phyloP scores from a whole-genome alignment of 2,797 vertebrate genomes.

The Oryzias dopingdopingensis region DNA sequence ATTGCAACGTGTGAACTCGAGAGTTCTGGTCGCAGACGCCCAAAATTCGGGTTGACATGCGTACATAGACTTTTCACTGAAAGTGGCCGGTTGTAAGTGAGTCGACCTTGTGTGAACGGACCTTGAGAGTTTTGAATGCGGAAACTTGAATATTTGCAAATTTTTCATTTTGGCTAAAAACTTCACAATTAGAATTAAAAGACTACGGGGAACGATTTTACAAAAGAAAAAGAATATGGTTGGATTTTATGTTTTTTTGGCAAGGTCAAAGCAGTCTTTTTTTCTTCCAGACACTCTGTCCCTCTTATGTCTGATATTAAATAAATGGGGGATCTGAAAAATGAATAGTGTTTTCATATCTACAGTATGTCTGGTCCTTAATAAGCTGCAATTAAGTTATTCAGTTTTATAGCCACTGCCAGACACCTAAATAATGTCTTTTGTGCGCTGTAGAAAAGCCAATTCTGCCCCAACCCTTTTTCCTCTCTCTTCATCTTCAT shows the following conservation, averaged over 20 bases:
- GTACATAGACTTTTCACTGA: no score
- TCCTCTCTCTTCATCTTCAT: conserved; percentile 59
- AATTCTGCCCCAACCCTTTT: conserved; percentile 49
- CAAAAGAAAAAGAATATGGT: no score
- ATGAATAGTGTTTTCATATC: conserved; percentile 64
- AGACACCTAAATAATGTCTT: conserved; percentile 72
- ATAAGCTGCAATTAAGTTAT: conserved; percentile 80
- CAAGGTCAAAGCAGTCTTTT: conserved; percentile 26
- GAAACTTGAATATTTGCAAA: no score
- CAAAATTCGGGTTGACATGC: no score
- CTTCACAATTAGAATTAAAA: no score
- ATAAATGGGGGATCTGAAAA: conserved; percentile 64
- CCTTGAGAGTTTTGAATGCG: no score
- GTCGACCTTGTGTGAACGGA: no score
- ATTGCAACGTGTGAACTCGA: no score
- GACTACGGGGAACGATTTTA: no score
- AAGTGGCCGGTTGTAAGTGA: no score
- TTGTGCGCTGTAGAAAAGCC: conserved; percentile 58
- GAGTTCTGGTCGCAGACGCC: no score
- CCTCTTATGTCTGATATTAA: conserved; percentile 49
- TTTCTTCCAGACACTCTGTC: conserved; percentile 35
- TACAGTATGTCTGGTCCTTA: conserved; percentile 51
- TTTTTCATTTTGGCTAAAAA: no score
- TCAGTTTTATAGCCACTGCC: conserved; percentile 73
- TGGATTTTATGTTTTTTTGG: conserved; percentile 40